Percentiles rank a stretch among this genome's conserved stretches.
Conservation (phyloP, 2,888 invertebrate species). For the Zhuqinia jingwanae region DNA sequence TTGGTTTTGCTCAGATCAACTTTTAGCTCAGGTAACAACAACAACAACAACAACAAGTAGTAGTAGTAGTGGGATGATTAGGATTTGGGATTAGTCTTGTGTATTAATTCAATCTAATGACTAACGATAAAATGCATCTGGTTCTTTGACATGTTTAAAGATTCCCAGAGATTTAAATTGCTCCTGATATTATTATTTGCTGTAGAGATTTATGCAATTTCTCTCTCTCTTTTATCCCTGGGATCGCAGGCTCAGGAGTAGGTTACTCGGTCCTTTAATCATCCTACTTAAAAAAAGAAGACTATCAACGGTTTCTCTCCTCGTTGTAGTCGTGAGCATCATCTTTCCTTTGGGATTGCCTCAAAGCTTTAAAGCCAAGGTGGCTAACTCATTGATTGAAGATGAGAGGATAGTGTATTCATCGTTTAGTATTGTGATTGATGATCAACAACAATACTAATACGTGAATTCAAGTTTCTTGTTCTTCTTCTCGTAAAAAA, state of each 20-base stretch:
- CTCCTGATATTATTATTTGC: not conserved
- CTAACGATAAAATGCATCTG: conserved; percentile 55
- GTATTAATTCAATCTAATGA: conserved; percentile 18
- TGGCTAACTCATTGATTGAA: too few relatives aligned
- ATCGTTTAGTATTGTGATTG: conserved; percentile 57
- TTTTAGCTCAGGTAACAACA: too few relatives aligned
- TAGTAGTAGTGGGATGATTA: too few relatives aligned
- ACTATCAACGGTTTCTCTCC: not conserved
- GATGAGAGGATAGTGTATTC: not conserved
- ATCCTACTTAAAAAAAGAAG: conserved; percentile 22
- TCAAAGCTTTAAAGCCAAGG: not conserved
- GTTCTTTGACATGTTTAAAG: conserved; percentile 29
- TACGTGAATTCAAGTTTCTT: conserved; percentile 58
- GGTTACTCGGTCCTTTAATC: conserved; percentile 62
- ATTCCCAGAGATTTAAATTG: conserved; percentile 30
- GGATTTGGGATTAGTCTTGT: not conserved
- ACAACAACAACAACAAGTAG: too few relatives aligned
- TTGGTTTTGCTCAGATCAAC: conserved; percentile 58
- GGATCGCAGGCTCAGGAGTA: conserved; percentile 16
- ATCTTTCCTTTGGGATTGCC: not conserved
- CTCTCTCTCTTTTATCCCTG: not conserved
- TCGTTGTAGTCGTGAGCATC: conserved; percentile 8
- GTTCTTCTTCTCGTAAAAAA: too few relatives aligned
- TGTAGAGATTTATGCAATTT: conserved; percentile 47
- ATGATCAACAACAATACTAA: conserved; percentile 40